Conservation (phyloP, 2,113 vertebrate genomes). For the zebrafish (Danio rerio) region GRCz12tu NC_133197.1:17113501-17114000, state of each 20-base stretch:
- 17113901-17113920: too few relatives aligned
- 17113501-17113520: background rate
- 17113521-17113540: background rate
- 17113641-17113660: background rate
- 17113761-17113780: background rate
- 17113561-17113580: background rate
- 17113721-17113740: background rate
- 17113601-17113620: background rate
- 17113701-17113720: background rate
- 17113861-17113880: too few relatives aligned
- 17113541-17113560: background rate
- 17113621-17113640: background rate
- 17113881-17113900: too few relatives aligned
- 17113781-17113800: background rate
- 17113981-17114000: too few relatives aligned
- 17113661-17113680: background rate
- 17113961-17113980: too few relatives aligned
- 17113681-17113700: background rate
- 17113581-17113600: background rate
- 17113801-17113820: background rate
- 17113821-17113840: conserved; percentile 15
- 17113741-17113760: conserved; percentile 8
- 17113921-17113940: too few relatives aligned
- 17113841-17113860: background rate
- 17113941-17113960: too few relatives aligned